These are phyloP conservation scores for Abramis brama DNA, from an alignment of 2,113 vertebrate genomes.

Conservation along the genomic window DNA sequence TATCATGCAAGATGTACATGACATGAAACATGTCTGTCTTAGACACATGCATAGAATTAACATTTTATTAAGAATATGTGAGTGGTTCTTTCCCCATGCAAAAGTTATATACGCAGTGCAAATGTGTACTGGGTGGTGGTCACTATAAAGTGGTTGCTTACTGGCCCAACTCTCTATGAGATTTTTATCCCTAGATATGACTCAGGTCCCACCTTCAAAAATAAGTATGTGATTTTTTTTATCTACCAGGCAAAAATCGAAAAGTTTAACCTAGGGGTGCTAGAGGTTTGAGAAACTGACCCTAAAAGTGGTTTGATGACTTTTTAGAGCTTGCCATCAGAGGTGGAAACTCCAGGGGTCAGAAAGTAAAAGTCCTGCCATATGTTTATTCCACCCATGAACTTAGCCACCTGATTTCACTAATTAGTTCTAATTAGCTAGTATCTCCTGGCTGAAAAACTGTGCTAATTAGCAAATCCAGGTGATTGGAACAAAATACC, in stretches of 20 bases:
- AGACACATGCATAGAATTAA: not conserved
- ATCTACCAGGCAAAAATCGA: not conserved
- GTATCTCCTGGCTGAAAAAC: too few relatives aligned
- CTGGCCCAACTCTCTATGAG: not conserved
- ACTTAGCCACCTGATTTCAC: too few relatives aligned
- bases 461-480: too few relatives aligned
- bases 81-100: not conserved
- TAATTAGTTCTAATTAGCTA: too few relatives aligned
- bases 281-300: not conserved
- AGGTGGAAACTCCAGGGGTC: too few relatives aligned
- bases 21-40: conserved; percentile 20
- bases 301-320: not conserved
- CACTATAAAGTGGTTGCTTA: not conserved
- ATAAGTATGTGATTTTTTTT: not conserved
- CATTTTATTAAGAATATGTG: not conserved
- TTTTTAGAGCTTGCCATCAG: not conserved
- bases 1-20: conserved; percentile 69
- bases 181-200: not conserved
- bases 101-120: not conserved
- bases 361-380: too few relatives aligned
- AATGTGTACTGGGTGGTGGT: not conserved
- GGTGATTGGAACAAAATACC: too few relatives aligned
- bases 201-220: not conserved
- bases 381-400: too few relatives aligned
- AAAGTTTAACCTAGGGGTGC: not conserved